Evolutionary conservation across 2,113 vertebrate genomes (phyloP).

Genomic region (Campylomormyrus tamandua): DNA sequence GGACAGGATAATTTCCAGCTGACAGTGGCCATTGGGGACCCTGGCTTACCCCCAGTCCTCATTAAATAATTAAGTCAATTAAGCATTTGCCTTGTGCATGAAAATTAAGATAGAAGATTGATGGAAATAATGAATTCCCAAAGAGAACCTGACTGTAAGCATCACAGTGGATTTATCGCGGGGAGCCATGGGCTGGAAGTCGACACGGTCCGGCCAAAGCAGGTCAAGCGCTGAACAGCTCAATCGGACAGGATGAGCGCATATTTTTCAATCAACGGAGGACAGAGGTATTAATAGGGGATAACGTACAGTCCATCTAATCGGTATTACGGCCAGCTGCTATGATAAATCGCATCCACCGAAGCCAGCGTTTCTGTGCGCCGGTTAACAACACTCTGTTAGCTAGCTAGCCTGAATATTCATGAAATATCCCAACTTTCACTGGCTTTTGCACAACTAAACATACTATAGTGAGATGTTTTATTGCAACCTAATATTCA

Average conservation of each 20-base stretch:
- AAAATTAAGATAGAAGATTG: slow-evolving; percentile 29
- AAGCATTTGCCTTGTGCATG: background rate
- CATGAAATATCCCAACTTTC: background rate
- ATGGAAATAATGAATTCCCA: slow-evolving; percentile 20
- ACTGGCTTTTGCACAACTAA: background rate
- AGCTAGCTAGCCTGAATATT: background rate
- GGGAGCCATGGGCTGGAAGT: background rate
- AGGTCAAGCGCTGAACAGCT: background rate
- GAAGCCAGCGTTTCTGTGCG: background rate
- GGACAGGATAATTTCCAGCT: background rate
- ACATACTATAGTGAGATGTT: background rate
- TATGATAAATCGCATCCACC: background rate
- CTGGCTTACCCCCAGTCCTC: background rate
- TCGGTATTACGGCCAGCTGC: slow-evolving; percentile 10
- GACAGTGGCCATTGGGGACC: background rate
- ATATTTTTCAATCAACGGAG: slow-evolving; percentile 16
- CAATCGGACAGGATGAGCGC: background rate
- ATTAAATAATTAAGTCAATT: background rate
- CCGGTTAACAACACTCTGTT: background rate
- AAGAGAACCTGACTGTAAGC: slow-evolving; percentile 19
- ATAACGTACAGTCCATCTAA: background rate
- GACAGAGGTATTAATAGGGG: background rate
- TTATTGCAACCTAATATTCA: background rate
- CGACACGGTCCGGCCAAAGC: background rate
- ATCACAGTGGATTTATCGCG: slow-evolving; percentile 17